Evolutionary conservation across 2,888 invertebrate genomes (phyloP), one percentile per base, ranked within the genome.

Genomic region (Torymus texanus): DNA sequence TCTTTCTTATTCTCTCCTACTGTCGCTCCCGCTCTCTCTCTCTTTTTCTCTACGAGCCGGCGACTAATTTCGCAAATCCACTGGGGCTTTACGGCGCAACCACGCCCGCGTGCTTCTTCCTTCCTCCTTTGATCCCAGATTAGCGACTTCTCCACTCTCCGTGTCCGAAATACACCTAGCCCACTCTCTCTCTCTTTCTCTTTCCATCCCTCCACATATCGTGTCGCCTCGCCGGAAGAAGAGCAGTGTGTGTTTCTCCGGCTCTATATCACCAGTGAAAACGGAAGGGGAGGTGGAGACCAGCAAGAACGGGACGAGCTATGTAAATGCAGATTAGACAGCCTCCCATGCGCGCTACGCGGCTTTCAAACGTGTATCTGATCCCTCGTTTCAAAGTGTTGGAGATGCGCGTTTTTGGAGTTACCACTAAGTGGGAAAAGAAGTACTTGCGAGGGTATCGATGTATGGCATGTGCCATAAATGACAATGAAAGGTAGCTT

Each of bases 241-340:
- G 41, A 41, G 41, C 10, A 5, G 41, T 8, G 41, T 41, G 41
- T 8, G 41, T 41, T 41, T 41, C 41, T 41, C 41, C 41, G 8
- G 41, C 41, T 41, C 41, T 16, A 67, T 66, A 66, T 67, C 59
- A 59, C 16, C 41, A 16, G 16, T 21, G 62, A 2, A 8, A 58
- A 3, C 58, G 8, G 56, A 51, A 58, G 51, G 0, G 29, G 66
- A 13, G 58, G 65, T 16, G 4, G 24, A 79, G 79, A 76, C 80
- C 41, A 41, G 82, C 82, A 84, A 85, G 85, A 86, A 84, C 82
- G 81, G 13, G 21, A 53, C 50, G 53, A 62, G 62, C 76, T 76
- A 82, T 86, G 85, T 85, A 85, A 85, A 87, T 85, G 85, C 83
- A 86, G 85, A 86, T 87, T 86, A 84, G 83, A 76, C 72, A 21